Base-by-base conservation (phyloP, 1,140 invertebrate genomes). In the Ooceraea biroi region DNA sequence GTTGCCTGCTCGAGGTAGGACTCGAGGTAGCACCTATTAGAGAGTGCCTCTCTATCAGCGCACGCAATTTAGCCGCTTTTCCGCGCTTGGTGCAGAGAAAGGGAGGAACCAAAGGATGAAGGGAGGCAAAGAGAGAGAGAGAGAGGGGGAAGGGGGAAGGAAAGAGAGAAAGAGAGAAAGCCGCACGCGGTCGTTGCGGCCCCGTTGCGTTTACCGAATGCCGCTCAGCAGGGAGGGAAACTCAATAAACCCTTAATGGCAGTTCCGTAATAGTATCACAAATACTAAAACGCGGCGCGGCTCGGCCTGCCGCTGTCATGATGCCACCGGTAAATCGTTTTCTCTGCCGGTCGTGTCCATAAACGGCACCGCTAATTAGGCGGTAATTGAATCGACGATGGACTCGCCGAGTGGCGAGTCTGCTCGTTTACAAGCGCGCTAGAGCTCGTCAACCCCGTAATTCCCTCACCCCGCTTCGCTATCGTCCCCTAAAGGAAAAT, bases 211-310 rank as follows among this genome's bases (percentile, higher is more conserved):
- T 82, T 82, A 74, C 27, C 69, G 46, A 82, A 74, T 74, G 65
- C 44, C 44, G 36, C 19, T 25, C 17, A 57, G 22, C 52, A 50
- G 48, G 25, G 17, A 46, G 57, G 41, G 55, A 82, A 82, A 82
- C 57, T 82, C 78, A 82, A 82, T 82, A 82, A 82, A 82, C 57
- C 27, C 68, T 82, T 82, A 82, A 82, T 82, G 55, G 69, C 44
- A 82, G 78, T 82, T 61, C 69, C 55, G 78, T 74, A 74, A 82
- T 82, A 61, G 69, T 82, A 61, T 82, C 44, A 55, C 69, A 74
- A 82, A 82, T 82, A 82, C 78, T 82, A 74, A 73, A 74, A 74
- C 27, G 57, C n/a, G 22, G 19, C 41, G 17, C 46, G 60, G 36
- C 36, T 3, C 2, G 27, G 61, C 48, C 17, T n/a, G 5, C 50